These are phyloP conservation scores for Pipra filicauda DNA, from an alignment of 2,113 vertebrate species.

Conservation along the genomic window DNA sequence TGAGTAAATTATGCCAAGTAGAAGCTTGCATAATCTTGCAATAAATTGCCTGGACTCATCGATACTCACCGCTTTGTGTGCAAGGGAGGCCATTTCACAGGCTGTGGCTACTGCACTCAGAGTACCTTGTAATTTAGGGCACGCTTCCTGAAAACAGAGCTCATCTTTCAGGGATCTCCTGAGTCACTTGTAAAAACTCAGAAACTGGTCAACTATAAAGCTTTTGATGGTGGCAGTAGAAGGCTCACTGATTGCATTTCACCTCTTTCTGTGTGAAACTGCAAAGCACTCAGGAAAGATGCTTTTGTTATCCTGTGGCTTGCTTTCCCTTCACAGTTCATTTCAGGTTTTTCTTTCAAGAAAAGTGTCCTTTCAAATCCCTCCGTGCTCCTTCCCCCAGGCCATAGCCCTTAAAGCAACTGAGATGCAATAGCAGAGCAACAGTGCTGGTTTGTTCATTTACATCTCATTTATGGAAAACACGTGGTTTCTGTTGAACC, in stretches of 20 bases:
- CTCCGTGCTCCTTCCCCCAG: neutral
- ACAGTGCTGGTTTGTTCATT: neutral
- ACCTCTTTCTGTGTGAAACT: neutral
- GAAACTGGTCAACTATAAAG: neutral
- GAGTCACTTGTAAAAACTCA: neutral
- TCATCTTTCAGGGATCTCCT: neutral
- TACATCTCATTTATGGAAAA: neutral
- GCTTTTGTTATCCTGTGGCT: neutral
- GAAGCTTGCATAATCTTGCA: neutral
- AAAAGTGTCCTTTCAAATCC: neutral
- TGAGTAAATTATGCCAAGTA: neutral
- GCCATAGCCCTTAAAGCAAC: neutral
- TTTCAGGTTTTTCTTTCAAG: neutral
- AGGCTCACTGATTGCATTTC: neutral
- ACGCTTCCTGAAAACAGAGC: neutral
- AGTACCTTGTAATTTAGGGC: neutral
- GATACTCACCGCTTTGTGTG: neutral
- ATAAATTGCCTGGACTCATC: neutral
- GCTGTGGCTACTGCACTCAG: neutral
- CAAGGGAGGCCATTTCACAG: neutral
- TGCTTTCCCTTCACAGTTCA: neutral
- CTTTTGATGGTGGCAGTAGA: neutral
- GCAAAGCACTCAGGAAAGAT: neutral
- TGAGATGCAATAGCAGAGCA: neutral
- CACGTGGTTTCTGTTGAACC: neutral